These are phyloP conservation scores for Lissocephala sabroskyi DNA, from an alignment of 2,888 invertebrate genomes.

Conservation along the genomic window DNA sequence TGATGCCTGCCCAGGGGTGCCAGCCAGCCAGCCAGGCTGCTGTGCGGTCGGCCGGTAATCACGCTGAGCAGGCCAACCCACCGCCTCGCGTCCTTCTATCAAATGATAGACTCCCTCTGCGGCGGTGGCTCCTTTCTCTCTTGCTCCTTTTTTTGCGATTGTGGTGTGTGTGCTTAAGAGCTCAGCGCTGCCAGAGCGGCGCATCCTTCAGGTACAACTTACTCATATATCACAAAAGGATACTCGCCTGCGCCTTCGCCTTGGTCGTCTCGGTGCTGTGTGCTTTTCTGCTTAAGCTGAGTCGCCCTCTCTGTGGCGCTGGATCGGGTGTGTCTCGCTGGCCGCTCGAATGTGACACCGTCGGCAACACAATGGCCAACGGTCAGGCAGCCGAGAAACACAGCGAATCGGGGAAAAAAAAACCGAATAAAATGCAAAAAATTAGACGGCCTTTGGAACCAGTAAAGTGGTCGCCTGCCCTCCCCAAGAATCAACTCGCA, in stretches of 20 bases:
- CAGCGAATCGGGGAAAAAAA: constrained; percentile 1
- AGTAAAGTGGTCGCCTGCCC: constrained; percentile 24
- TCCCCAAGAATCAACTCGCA: constrained; percentile 44
- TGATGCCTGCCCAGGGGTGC: constrained; percentile 19
- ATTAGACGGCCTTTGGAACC: constrained; percentile 30
- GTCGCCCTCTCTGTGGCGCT: constrained; percentile 13
- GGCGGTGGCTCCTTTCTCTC: constrained; percentile 28
- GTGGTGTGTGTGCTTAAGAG: constrained; percentile 61
- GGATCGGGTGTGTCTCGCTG: constrained; percentile 15
- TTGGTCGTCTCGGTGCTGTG: too few species aligned
- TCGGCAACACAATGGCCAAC: constrained; percentile 40
- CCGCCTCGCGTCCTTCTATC: constrained; percentile 41
- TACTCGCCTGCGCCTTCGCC: constrained; percentile 40
- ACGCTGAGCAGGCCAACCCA: constrained; percentile 25
- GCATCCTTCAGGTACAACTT: constrained; percentile 68
- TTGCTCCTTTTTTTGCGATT: constrained; percentile 3
- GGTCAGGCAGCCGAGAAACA: constrained; percentile 18
- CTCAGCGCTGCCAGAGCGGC: constrained; percentile 59
- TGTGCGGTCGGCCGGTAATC: constrained; percentile 51
- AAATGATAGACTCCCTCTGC: constrained; percentile 64
- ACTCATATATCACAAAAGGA: constrained; percentile 69
- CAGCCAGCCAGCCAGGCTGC: constrained; percentile 21
- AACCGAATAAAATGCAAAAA: constrained; percentile 18
- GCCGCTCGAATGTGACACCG: constrained; percentile 66
- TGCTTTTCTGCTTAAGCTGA: constrained; percentile 63